A percentile compares a stretch with the other conserved stretches of the same genome.
Evolutionary conservation across 2,888 invertebrate genomes (phyloP).

Genomic region (Arrhopalites spinosus): DNA sequence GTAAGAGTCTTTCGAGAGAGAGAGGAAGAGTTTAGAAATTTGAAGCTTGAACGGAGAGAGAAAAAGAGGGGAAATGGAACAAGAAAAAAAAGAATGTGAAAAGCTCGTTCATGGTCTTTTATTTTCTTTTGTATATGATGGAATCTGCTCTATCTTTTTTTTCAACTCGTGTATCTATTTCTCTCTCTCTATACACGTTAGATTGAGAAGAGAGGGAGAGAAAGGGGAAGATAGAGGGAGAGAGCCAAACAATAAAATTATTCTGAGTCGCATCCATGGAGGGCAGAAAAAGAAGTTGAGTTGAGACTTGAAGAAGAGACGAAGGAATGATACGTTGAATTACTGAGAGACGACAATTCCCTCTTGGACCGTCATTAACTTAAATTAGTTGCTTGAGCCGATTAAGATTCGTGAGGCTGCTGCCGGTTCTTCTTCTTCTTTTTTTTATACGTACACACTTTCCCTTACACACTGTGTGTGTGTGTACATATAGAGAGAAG

Average conservation of each 20-base stretch:
- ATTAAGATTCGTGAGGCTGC: slow-evolving; percentile 36
- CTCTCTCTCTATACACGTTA: background rate
- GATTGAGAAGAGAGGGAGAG: background rate
- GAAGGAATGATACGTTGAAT: slow-evolving; percentile 40
- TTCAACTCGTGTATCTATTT: background rate
- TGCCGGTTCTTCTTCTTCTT: background rate
- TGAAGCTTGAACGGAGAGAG: background rate
- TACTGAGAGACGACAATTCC: slow-evolving; percentile 37
- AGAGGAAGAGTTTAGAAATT: background rate
- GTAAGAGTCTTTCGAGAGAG: background rate
- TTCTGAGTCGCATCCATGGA: slow-evolving; percentile 18
- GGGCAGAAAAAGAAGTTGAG: slow-evolving; percentile 16
- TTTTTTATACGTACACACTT: too few species aligned
- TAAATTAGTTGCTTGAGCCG: slow-evolving; percentile 43
- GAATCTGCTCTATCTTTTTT: background rate
- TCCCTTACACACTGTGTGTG: too few species aligned
- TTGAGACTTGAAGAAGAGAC: background rate
- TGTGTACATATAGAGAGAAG: background rate
- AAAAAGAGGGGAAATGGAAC: background rate
- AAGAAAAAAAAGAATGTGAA: background rate
- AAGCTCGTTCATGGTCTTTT: background rate
- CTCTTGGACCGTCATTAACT: slow-evolving; percentile 40
- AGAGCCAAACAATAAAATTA: slow-evolving; percentile 29
- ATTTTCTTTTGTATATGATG: too few species aligned
- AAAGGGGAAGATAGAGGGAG: background rate